phyloP scores from a whole-genome alignment of 92 coral and sea anemone genomes.

The Porites lobata region DNA sequence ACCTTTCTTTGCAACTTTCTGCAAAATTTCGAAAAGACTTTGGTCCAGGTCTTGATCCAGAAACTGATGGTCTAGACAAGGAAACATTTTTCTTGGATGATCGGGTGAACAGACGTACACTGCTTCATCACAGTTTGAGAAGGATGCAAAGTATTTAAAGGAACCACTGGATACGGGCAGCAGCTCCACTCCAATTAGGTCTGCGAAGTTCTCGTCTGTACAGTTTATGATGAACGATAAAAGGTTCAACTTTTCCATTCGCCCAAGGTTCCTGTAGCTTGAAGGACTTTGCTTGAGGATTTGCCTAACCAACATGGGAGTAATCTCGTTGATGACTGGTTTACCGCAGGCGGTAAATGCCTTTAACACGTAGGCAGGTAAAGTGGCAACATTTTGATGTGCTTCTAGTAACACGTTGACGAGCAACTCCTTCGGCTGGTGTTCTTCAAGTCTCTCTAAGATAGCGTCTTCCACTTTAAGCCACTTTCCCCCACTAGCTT shows the following conservation, averaged over 20 bases:
- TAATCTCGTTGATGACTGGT: slow-evolving; percentile 19
- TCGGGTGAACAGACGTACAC: slow-evolving; percentile 69
- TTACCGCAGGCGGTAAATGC: slow-evolving; percentile 23
- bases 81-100: slow-evolving; percentile 78
- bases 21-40: slow-evolving; percentile 24
- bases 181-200: slow-evolving; percentile 73
- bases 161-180: slow-evolving; percentile 75
- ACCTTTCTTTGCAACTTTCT: slow-evolving; percentile 34
- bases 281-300: slow-evolving; percentile 42
- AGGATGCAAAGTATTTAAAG: slow-evolving; percentile 64
- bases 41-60: slow-evolving; percentile 60
- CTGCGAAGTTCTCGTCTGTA: slow-evolving; percentile 49
- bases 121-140: slow-evolving; percentile 15
- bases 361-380: slow-evolving; percentile 56
- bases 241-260: slow-evolving; percentile 61
- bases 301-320: slow-evolving; percentile 66
- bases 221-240: slow-evolving; percentile 62
- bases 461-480: slow-evolving; percentile 55
- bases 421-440: slow-evolving; percentile 39
- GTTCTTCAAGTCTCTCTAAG: slow-evolving; percentile 26
- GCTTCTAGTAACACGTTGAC: slow-evolving; percentile 34
- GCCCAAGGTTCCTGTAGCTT: slow-evolving; percentile 43
- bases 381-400: slow-evolving; percentile 64
- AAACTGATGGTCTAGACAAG: slow-evolving; percentile 67
- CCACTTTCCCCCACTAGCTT: slow-evolving; percentile 77